Evolutionary conservation across 2,113 vertebrate genomes (phyloP).

Genomic region (Phyllostomus discolor): DNA sequence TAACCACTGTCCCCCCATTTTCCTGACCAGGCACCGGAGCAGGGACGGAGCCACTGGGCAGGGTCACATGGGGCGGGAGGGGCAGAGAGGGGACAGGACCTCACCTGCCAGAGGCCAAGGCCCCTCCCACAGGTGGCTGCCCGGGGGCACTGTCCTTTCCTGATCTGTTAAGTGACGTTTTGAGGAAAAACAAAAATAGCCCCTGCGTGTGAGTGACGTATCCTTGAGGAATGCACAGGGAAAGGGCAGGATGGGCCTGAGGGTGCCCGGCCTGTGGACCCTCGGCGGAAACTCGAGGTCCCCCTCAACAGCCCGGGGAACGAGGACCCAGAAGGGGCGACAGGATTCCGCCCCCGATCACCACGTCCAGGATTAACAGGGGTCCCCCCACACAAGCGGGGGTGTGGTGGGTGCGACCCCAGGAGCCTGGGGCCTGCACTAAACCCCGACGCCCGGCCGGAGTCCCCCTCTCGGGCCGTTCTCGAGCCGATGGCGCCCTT

Average conservation of each 20-base stretch:
- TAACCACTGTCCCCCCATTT: background rate
- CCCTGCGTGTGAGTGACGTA: background rate
- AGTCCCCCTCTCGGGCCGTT: background rate
- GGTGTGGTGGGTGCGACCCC: background rate
- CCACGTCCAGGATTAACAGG: background rate
- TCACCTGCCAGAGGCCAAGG: background rate
- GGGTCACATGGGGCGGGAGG: background rate
- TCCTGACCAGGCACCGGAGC: background rate
- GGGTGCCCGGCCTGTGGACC: background rate
- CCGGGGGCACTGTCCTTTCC: background rate
- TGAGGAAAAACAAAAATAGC: rapidly evolving
- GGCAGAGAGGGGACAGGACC: background rate
- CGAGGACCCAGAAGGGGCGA: background rate
- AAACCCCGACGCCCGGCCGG: background rate
- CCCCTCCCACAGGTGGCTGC: background rate
- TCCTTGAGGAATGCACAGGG: background rate
- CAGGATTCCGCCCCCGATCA: background rate
- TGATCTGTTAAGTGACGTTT: background rate
- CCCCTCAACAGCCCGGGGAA: background rate
- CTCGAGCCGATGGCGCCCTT: background rate
- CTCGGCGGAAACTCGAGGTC: background rate
- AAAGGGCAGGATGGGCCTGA: background rate
- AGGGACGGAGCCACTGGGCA: background rate
- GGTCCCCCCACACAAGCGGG: no score
- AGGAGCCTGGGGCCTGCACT: background rate